These are phyloP conservation scores for Leptura quadrifasciata DNA, from an alignment of 2,888 invertebrate genomes.

Conservation along the genomic window DNA sequence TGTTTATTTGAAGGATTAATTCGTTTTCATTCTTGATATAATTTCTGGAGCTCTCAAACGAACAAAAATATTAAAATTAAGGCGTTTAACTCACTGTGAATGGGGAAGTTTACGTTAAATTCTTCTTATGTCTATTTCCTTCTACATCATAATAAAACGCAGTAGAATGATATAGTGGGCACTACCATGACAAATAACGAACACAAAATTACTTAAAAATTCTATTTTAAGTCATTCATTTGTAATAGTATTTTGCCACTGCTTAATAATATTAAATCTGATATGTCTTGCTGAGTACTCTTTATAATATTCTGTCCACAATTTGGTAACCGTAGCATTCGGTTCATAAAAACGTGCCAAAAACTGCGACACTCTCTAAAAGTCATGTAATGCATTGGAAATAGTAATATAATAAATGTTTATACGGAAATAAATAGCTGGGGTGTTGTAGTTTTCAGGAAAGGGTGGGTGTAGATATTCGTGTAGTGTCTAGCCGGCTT, in stretches of 20 bases:
- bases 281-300: background rate
- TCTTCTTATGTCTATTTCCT: too few relatives aligned
- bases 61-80: background rate
- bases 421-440: slow-evolving; percentile 29
- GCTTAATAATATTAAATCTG: too few relatives aligned
- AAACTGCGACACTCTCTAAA: slow-evolving; percentile 6
- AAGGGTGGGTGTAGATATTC: slow-evolving; percentile 18
- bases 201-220: too few relatives aligned
- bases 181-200: too few relatives aligned
- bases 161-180: too few relatives aligned
- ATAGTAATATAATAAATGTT: slow-evolving; percentile 31
- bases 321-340: background rate
- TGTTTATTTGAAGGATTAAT: slow-evolving; percentile 6
- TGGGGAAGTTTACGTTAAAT: too few relatives aligned
- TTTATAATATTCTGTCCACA: background rate
- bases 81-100: too few relatives aligned
- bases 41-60: background rate
- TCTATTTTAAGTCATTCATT: too few relatives aligned
- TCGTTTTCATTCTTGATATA: background rate
- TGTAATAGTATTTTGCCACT: too few relatives aligned
- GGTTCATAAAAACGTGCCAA: slow-evolving; percentile 1
- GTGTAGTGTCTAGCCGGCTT: slow-evolving; percentile 48
- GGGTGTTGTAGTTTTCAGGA: slow-evolving; percentile 26
- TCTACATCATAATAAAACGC: too few relatives aligned
- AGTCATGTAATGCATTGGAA: slow-evolving; percentile 30